A percentile compares a stretch with the other conserved stretches of the same genome.
Evolutionary conservation across 1,140 invertebrate genomes (phyloP).

Genomic region (Orussus abietinus): DNA sequence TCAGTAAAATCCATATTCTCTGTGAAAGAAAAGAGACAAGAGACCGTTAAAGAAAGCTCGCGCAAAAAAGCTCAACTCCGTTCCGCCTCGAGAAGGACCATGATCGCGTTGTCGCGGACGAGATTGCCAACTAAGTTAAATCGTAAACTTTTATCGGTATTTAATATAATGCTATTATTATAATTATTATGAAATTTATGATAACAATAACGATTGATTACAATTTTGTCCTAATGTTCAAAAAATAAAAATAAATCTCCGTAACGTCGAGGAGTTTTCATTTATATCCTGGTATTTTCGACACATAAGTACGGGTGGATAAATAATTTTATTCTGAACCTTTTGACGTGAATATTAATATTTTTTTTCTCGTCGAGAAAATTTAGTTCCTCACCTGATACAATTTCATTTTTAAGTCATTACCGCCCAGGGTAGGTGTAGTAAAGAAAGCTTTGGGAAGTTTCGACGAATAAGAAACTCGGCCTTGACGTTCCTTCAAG

Average conservation of each 20-base stretch:
- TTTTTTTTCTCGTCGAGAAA: too few species aligned
- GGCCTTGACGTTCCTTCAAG: conserved; percentile 13
- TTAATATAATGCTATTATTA: conserved; percentile 29
- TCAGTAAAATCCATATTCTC: too few species aligned
- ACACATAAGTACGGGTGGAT: too few species aligned
- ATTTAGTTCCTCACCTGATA: too few species aligned
- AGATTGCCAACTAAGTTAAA: conserved; percentile 28
- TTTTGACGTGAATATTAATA: too few species aligned
- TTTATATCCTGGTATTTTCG: too few species aligned
- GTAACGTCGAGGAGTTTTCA: conserved; percentile 11
- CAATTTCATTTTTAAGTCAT: too few species aligned
- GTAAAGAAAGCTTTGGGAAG: too few species aligned
- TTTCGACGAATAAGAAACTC: too few species aligned
- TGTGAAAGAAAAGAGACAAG: too few species aligned
- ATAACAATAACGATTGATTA: conserved; percentile 33
- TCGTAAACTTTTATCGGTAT: conserved; percentile 29
- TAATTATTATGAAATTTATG: conserved; percentile 29
- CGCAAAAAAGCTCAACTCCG: conserved; percentile 4
- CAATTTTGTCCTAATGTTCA: conserved; percentile 33
- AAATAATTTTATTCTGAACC: too few species aligned
- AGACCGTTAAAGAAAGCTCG: conserved; percentile 5
- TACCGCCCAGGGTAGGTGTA: too few species aligned
- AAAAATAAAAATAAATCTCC: conserved; percentile 34
- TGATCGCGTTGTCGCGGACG: conserved; percentile 13
- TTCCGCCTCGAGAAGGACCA: background rate